Evolutionary conservation across 2,888 invertebrate genomes (phyloP).

Genomic region (Macaria notata): DNA sequence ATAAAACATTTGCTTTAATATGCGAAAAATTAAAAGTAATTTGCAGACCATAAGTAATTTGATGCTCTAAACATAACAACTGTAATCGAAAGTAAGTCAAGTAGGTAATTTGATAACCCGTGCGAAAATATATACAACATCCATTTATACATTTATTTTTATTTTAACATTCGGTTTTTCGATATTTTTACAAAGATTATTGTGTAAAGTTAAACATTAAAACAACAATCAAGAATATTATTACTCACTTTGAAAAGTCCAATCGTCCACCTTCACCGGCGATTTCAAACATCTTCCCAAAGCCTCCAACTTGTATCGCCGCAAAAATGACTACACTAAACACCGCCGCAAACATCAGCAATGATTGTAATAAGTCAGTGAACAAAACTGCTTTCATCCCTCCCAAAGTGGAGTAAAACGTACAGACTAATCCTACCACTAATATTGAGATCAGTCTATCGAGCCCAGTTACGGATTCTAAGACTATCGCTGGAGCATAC

Average conservation of each 20-base stretch:
- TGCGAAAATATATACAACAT: too few species aligned
- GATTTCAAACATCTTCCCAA: conserved; percentile 86
- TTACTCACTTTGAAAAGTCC: conserved; percentile 84
- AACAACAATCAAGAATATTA: too few species aligned
- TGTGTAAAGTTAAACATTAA: too few species aligned
- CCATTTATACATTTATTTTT: too few species aligned
- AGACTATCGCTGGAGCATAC: conserved; percentile 95
- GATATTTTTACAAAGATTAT: too few species aligned
- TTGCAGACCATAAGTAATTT: too few species aligned
- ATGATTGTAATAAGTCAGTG: conserved; percentile 92
- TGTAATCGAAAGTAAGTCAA: too few species aligned
- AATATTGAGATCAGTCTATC: conserved; percentile 88
- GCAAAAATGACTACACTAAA: conserved; percentile 90
- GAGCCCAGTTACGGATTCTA: conserved; percentile 93
- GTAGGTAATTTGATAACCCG: too few species aligned
- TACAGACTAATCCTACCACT: conserved; percentile 89
- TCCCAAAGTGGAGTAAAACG: conserved; percentile 93
- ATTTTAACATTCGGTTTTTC: too few species aligned
- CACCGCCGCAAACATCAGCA: conserved; percentile 92
- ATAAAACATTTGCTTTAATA: too few species aligned
- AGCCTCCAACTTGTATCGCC: conserved; percentile 85
- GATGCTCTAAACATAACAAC: too few species aligned
- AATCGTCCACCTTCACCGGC: conserved; percentile 87
- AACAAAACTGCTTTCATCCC: conserved; percentile 96
- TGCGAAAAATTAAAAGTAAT: too few species aligned